Conservation (phyloP, 2,113 vertebrate genomes). For the Callaeas wilsoni region DNA sequence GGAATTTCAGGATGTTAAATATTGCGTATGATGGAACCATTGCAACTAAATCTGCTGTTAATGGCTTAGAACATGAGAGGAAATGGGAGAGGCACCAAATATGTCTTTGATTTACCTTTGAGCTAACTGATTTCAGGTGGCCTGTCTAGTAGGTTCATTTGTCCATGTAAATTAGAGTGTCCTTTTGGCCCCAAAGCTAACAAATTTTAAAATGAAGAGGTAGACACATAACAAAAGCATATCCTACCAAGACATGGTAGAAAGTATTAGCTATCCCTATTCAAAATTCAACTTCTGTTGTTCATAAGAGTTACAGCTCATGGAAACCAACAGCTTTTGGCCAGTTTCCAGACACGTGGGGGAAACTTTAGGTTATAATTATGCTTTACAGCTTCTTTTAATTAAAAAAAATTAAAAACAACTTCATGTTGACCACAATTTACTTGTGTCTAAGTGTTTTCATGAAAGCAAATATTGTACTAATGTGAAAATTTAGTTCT, state of each 20-base stretch:
- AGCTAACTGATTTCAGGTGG: conserved; percentile 51
- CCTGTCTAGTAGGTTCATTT: neutral
- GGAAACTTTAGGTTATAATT: neutral
- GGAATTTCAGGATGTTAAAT: neutral
- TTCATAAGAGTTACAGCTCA: neutral
- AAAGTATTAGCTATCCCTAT: neutral
- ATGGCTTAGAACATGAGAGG: neutral
- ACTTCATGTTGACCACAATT: neutral
- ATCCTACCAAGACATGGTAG: neutral
- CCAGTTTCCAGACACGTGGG: neutral
- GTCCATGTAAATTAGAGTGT: conserved; percentile 10
- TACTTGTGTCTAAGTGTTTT: neutral
- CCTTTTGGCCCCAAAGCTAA: conserved; percentile 12
- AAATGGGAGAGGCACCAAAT: neutral
- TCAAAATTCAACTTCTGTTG: neutral
- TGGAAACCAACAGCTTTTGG: neutral
- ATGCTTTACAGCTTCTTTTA: neutral
- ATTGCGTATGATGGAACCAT: neutral
- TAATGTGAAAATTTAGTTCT: neutral
- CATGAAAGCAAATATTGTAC: neutral
- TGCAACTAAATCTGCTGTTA: neutral
- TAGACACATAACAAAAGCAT: neutral
- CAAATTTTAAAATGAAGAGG: neutral
- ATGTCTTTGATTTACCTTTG: conserved; percentile 51
- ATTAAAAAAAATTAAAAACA: neutral